Evolutionary conservation across 2,888 invertebrate genomes (phyloP).

Genomic region (Lacanobia oleracea): DNA sequence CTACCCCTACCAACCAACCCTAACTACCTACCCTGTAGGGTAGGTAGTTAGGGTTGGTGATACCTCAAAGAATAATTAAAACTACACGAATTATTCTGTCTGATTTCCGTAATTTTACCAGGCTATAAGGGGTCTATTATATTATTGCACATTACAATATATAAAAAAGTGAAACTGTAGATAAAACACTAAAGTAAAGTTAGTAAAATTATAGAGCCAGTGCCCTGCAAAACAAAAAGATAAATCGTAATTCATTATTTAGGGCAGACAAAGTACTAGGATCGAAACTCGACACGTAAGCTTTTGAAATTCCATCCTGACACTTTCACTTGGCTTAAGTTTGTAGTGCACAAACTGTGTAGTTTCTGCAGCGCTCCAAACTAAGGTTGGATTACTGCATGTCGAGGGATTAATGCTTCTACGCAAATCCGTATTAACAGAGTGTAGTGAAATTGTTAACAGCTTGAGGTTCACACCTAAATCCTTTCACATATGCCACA

Average conservation of each 20-base stretch:
- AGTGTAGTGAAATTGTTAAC: constrained; percentile 13
- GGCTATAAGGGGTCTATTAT: too few species aligned
- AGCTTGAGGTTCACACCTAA: neutral
- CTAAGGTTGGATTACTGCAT: constrained; percentile 5
- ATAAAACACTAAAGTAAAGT: too few species aligned
- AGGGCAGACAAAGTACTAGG: neutral
- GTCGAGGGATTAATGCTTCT: constrained; percentile 4
- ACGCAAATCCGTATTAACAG: constrained; percentile 8
- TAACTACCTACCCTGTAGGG: too few species aligned
- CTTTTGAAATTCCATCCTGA: neutral
- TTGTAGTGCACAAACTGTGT: neutral
- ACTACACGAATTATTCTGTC: too few species aligned
- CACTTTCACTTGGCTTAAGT: neutral
- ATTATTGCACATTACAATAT: too few species aligned
- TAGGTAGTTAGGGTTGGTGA: too few species aligned
- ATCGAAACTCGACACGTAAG: neutral
- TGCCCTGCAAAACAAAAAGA: neutral
- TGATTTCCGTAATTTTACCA: too few species aligned
- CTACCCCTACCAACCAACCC: too few species aligned
- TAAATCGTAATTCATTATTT: neutral
- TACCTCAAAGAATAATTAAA: too few species aligned
- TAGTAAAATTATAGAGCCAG: neutral
- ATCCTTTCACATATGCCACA: neutral
- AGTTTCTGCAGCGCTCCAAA: constrained; percentile 11
- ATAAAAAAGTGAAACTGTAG: too few species aligned